phyloP scores from a whole-genome alignment of 2,797 vertebrate genomes.

The Bufotes viridis region DNA sequence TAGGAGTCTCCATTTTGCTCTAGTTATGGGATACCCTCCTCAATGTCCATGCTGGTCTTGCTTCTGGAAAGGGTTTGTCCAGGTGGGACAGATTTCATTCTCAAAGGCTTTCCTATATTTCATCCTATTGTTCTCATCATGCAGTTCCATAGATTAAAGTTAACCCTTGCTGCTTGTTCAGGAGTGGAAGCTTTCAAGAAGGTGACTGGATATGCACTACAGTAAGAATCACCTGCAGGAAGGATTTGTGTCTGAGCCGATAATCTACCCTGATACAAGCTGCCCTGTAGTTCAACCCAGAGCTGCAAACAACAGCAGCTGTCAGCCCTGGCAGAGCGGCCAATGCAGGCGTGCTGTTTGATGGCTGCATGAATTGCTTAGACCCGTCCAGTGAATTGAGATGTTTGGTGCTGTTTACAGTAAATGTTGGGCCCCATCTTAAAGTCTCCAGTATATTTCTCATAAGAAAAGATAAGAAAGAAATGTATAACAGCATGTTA shows the following conservation, averaged over 20 bases:
- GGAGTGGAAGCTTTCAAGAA: background rate
- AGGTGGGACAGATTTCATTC: background rate
- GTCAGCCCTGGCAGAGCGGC: background rate
- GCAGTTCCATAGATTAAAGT: background rate
- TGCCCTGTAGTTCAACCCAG: background rate
- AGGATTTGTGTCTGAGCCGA: constrained; percentile 30
- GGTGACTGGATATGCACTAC: background rate
- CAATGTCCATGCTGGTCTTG: background rate
- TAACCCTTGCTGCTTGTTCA: background rate
- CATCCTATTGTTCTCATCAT: background rate
- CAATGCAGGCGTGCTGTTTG: background rate
- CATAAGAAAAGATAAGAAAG: background rate
- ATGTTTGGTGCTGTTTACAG: background rate
- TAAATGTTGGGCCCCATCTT: background rate
- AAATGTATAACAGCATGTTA: background rate
- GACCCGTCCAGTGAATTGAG: background rate
- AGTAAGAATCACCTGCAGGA: background rate
- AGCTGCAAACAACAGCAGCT: background rate
- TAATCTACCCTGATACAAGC: constrained; percentile 13
- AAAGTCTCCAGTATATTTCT: background rate
- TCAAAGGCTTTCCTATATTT: background rate
- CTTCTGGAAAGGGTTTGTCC: background rate
- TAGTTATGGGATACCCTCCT: background rate
- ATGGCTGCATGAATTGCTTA: background rate
- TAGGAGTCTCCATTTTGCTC: background rate